Conservation (phyloP, 2,113 vertebrate genomes). For the Paratilapia polleni region DNA sequence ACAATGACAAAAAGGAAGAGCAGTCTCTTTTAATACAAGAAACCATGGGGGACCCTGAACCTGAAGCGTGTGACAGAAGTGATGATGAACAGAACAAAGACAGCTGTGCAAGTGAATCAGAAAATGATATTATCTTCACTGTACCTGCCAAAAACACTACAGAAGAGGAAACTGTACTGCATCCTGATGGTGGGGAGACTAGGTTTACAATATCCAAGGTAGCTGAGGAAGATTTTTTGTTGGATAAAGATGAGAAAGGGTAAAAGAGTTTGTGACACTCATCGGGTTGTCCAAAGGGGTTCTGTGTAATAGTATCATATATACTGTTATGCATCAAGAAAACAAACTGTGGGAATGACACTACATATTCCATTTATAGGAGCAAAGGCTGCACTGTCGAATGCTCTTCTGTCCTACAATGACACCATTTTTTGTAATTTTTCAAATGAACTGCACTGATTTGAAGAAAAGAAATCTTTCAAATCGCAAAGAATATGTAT, state of each 20-base stretch:
- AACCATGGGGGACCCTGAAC: conserved; percentile 28
- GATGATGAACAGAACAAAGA: conserved; percentile 40
- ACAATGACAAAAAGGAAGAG: conserved; percentile 28
- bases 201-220: conserved; percentile 71
- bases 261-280: conserved; percentile 15
- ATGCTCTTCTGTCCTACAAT: background rate
- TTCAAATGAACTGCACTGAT: background rate
- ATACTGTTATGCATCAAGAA: background rate
- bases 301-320: background rate
- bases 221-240: conserved; percentile 3
- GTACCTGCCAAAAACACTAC: background rate
- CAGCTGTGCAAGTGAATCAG: conserved; percentile 74
- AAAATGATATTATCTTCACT: conserved; percentile 58
- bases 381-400: background rate
- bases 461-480: background rate
- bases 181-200: conserved; percentile 2
- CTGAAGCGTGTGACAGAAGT: conserved; percentile 70
- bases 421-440: background rate
- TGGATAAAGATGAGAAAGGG: conserved; percentile 50
- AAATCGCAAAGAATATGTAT: background rate
- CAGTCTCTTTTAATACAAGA: conserved; percentile 28
- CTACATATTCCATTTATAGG: background rate
- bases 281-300: background rate
- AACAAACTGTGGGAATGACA: conserved; percentile 10
- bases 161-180: conserved; percentile 32